Conservation (phyloP, 1,140 invertebrate species). For the Lordiphosa stackelbergi region DNA sequence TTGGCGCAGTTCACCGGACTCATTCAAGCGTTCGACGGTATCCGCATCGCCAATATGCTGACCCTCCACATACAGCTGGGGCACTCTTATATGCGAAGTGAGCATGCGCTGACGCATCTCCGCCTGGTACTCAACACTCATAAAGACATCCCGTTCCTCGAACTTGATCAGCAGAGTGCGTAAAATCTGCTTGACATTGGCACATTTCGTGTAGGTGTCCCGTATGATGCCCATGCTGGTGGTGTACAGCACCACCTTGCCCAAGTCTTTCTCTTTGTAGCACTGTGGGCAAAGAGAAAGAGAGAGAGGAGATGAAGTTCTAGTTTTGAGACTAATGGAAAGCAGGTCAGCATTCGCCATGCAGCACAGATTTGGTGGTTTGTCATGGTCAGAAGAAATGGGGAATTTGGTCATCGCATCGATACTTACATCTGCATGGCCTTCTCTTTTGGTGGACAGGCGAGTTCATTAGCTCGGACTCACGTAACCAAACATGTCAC, state of each 20-base stretch:
- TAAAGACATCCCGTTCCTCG: conserved; percentile 95
- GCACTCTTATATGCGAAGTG: conserved; percentile 85
- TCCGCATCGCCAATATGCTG: conserved; percentile 93
- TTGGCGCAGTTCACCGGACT: conserved; percentile 91
- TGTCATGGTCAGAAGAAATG: conserved; percentile 34
- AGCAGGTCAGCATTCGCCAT: conserved; percentile 66
- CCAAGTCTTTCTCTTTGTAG: conserved; percentile 92
- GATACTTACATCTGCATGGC: conserved; percentile 15
- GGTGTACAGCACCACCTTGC: conserved; percentile 94
- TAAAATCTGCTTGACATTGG: conserved; percentile 93
- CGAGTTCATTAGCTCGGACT: conserved; percentile 61
- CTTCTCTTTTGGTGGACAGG: conserved; percentile 6
- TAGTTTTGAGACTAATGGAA: conserved; percentile 38
- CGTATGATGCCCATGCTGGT: conserved; percentile 96
- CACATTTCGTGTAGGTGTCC: conserved; percentile 92
- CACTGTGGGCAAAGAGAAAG: conserved; percentile 80
- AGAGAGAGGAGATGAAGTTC: conserved; percentile 31
- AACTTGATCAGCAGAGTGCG: conserved; percentile 94
- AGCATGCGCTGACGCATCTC: conserved; percentile 92
- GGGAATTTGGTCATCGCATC: conserved; percentile 33
- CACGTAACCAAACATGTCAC: conserved; percentile 67
- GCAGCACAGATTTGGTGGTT: conserved; percentile 43
- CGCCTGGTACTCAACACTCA: conserved; percentile 91
- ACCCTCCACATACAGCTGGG: conserved; percentile 95
- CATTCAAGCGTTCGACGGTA: conserved; percentile 92